Conservation (phyloP, 2,113 vertebrate species). For the Symphodus melops region DNA sequence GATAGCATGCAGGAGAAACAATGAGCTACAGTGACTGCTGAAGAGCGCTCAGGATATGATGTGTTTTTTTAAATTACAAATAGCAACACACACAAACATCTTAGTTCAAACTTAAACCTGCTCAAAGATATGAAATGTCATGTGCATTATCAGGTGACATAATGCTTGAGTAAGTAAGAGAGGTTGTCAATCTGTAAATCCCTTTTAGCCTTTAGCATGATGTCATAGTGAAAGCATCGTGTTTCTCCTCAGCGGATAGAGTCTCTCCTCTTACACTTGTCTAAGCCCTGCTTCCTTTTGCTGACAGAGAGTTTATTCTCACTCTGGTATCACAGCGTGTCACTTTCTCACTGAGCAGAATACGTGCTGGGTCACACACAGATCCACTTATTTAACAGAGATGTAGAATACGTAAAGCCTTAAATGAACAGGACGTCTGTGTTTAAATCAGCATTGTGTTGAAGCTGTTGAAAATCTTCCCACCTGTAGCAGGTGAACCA, state of each 20-base stretch:
- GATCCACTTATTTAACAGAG: background rate
- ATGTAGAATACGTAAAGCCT: background rate
- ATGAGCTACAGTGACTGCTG: no score
- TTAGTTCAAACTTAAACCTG: constrained; percentile 48
- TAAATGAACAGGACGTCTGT: background rate
- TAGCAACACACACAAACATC: constrained; percentile 33
- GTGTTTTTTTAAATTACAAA: constrained; percentile 7
- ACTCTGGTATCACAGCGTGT: constrained; percentile 13
- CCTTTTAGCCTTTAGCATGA: constrained; percentile 71
- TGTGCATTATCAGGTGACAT: constrained; percentile 71
- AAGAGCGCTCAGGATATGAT: background rate
- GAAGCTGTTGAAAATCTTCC: constrained; percentile 36
- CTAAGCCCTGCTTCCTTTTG: constrained; percentile 51
- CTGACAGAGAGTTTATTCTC: constrained; percentile 29
- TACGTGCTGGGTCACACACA: background rate
- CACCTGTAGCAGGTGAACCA: constrained; percentile 89
- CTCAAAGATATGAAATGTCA: constrained; percentile 60
- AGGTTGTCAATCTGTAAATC: constrained; percentile 52
- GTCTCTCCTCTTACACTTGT: constrained; percentile 59
- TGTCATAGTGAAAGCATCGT: constrained; percentile 71
- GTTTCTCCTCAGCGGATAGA: constrained; percentile 63
- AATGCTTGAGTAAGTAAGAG: constrained; percentile 60
- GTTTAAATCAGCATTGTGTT: constrained; percentile 3
- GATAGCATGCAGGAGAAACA: background rate
- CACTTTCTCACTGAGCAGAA: background rate